These are phyloP conservation scores for Tridacna gigas DNA, from an alignment of 2,888 invertebrate species.

Conservation along the genomic window DNA sequence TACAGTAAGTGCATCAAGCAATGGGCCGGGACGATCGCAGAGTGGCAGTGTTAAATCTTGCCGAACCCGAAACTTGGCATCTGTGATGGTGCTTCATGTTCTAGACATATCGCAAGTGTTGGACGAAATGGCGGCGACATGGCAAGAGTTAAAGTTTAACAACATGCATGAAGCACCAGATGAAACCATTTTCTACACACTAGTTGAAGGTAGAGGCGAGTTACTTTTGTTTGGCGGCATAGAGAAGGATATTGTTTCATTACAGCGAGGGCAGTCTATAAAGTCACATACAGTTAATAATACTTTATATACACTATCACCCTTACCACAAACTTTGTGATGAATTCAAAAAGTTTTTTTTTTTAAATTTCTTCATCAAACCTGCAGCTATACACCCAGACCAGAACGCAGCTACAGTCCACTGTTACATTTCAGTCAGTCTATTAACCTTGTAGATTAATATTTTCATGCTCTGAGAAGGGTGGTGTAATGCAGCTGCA, in stretches of 20 bases:
- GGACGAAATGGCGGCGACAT: slow-evolving; percentile 86
- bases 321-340: slow-evolving; percentile 36
- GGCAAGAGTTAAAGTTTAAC: slow-evolving; percentile 80
- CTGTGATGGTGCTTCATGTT: slow-evolving; percentile 92
- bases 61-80: slow-evolving; percentile 38
- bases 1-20: slow-evolving; percentile 40
- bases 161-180: slow-evolving; percentile 88
- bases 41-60: slow-evolving; percentile 29
- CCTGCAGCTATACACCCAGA: too few species aligned
- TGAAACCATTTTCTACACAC: slow-evolving; percentile 94
- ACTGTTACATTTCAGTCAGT: too few species aligned
- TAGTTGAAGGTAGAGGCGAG: slow-evolving; percentile 95
- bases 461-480: too few species aligned
- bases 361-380: too few species aligned
- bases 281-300: slow-evolving; percentile 74
- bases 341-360: background rate
- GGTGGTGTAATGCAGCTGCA: too few species aligned
- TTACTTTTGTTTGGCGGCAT: slow-evolving; percentile 98
- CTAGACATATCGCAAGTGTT: slow-evolving; percentile 90
- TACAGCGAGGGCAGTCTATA: slow-evolving; percentile 76
- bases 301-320: slow-evolving; percentile 65
- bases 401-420: too few species aligned
- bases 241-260: slow-evolving; percentile 83
- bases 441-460: too few species aligned
- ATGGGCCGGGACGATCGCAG: slow-evolving; percentile 4